Conservation (phyloP, 2,113 vertebrate genomes). For the Sebastes schlegelii region DNA sequence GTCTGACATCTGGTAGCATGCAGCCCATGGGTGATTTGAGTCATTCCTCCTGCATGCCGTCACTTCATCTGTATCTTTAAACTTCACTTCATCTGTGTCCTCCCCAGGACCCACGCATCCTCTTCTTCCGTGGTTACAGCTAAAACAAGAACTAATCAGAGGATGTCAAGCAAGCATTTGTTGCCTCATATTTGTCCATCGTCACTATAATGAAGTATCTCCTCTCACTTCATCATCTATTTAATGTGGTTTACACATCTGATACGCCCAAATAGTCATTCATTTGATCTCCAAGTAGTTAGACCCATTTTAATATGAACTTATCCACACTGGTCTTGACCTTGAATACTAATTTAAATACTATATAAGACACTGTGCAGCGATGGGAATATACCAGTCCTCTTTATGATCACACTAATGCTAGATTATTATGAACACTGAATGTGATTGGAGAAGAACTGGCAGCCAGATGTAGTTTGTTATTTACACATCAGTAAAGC, state of each 20-base stretch:
- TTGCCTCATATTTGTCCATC: conserved; percentile 14
- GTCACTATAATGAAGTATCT: not conserved
- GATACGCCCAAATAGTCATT: not conserved
- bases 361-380: not conserved
- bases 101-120: conserved; percentile 82
- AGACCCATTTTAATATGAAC: conserved; percentile 9
- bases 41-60: conserved; percentile 60
- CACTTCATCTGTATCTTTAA: conserved; percentile 37
- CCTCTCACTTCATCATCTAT: conserved; percentile 19
- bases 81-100: conserved; percentile 69
- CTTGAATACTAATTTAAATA: conserved; percentile 5
- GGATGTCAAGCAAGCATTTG: conserved; percentile 47
- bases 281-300: not conserved
- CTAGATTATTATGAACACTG: not conserved
- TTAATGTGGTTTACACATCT: conserved; percentile 8
- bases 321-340: not conserved
- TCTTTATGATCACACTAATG: not conserved
- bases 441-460: not conserved
- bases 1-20: conserved; percentile 57
- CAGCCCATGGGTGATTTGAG: conserved; percentile 20
- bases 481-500: not conserved
- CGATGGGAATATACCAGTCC: not conserved
- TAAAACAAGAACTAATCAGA: conserved; percentile 76
- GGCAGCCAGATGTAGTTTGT: not conserved
- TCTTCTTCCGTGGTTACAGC: conserved; percentile 86